Evolutionary conservation across 2,797 vertebrate genomes (phyloP).

Genomic region (Parauchenoglanis punctatus): DNA sequence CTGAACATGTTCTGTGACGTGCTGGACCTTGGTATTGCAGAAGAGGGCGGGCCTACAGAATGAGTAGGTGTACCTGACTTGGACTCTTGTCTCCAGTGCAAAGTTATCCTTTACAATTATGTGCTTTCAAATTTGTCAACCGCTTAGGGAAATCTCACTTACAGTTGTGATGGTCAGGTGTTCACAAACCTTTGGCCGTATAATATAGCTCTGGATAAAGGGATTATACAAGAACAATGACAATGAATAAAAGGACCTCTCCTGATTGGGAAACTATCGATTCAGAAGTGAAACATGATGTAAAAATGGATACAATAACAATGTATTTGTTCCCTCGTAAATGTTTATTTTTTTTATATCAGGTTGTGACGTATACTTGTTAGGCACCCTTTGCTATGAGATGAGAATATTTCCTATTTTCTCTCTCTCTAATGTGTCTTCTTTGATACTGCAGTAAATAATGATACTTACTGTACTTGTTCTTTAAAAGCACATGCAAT

Average conservation of each 20-base stretch:
- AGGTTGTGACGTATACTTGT: neutral
- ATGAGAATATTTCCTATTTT: neutral
- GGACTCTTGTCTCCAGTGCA: too few species aligned
- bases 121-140: neutral
- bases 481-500: neutral
- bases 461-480: neutral
- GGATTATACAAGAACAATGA: neutral
- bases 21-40: too few species aligned
- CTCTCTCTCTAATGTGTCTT: neutral
- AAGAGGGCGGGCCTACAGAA: too few species aligned
- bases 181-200: neutral
- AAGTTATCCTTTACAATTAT: neutral
- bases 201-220: neutral
- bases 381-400: neutral
- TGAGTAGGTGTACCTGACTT: too few species aligned
- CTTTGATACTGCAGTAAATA: constrained; percentile 4
- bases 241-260: neutral
- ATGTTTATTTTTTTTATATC: neutral
- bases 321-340: neutral
- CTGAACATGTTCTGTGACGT: too few species aligned
- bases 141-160: neutral
- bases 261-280: neutral
- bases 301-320: neutral
- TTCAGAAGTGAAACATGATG: neutral
- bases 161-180: neutral